Conservation (phyloP, 2,113 vertebrate species). For the Nycticebus coucang region DNA sequence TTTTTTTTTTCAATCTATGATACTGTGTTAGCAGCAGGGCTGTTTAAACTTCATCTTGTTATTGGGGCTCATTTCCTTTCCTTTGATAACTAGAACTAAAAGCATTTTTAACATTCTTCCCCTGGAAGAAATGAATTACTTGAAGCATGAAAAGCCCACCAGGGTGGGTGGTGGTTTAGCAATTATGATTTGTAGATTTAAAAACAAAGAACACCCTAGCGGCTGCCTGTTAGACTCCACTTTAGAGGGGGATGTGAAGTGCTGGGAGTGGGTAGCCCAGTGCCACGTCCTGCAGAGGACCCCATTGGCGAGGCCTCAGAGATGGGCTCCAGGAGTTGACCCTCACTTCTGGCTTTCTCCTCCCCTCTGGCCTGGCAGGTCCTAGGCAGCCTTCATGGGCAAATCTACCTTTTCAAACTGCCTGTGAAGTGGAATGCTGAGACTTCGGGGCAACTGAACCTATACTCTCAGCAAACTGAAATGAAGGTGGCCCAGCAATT, state of each 20-base stretch:
- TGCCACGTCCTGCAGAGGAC: not conserved
- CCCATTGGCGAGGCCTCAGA: not conserved
- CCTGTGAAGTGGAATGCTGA: not conserved
- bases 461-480: not conserved
- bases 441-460: not conserved
- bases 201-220: not conserved
- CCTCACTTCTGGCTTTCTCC: not conserved
- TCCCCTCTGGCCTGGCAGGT: not conserved
- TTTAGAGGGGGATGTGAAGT: not conserved
- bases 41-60: conserved; percentile 71
- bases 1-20: conserved; percentile 42
- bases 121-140: conserved; percentile 78
- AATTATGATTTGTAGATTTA: conserved; percentile 33
- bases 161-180: conserved; percentile 61
- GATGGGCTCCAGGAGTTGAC: not conserved
- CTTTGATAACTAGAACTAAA: conserved; percentile 64
- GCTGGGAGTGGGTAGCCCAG: rapidly evolving
- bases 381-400: not conserved
- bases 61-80: conserved; percentile 68
- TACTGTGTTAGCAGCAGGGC: conserved; percentile 70
- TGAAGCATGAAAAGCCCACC: conserved; percentile 75
- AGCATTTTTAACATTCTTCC: conserved; percentile 64
- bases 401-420: not conserved
- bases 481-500: conserved; percentile 20
- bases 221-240: conserved; percentile 24